Evolutionary conservation across 2,888 invertebrate genomes (phyloP).

Genomic region (Cordilura impudica): DNA sequence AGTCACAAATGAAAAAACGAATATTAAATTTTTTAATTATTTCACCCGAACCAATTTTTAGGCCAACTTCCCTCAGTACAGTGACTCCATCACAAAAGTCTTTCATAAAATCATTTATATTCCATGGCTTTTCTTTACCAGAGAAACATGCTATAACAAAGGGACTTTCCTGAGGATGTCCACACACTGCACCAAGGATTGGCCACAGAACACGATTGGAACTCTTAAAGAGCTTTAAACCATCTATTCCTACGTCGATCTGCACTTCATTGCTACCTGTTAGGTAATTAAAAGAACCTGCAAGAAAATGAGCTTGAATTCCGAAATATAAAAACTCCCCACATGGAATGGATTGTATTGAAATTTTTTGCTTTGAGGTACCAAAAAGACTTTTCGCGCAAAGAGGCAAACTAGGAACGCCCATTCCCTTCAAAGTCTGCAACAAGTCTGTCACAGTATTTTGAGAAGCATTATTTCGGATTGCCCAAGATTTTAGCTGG

Average conservation of each 20-base stretch:
- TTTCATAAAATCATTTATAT: slow-evolving; percentile 26
- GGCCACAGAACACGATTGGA: slow-evolving; percentile 33
- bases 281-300: no score
- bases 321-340: slow-evolving; percentile 39
- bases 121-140: no score
- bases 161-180: slow-evolving; percentile 4
- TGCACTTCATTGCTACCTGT: slow-evolving; percentile 31
- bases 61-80: no score
- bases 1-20: no score
- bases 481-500: slow-evolving; percentile 22
- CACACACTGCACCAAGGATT: slow-evolving; percentile 22
- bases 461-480: slow-evolving; percentile 26
- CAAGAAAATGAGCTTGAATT: slow-evolving; percentile 27
- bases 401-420: no score
- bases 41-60: no score
- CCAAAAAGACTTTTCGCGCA: slow-evolving; percentile 37
- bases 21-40: no score
- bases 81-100: no score
- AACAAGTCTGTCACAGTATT: slow-evolving; percentile 5
- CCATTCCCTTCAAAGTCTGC: slow-evolving; percentile 11
- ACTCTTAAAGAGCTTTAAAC: slow-evolving; percentile 21
- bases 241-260: slow-evolving; percentile 5
- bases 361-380: slow-evolving; percentile 4
- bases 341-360: no score
- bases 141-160: slow-evolving; percentile 46